Percentiles rank a stretch among this genome's conserved stretches.
phyloP scores from a whole-genome alignment of 2,888 invertebrate genomes.

The Strigamia maritima region DNA sequence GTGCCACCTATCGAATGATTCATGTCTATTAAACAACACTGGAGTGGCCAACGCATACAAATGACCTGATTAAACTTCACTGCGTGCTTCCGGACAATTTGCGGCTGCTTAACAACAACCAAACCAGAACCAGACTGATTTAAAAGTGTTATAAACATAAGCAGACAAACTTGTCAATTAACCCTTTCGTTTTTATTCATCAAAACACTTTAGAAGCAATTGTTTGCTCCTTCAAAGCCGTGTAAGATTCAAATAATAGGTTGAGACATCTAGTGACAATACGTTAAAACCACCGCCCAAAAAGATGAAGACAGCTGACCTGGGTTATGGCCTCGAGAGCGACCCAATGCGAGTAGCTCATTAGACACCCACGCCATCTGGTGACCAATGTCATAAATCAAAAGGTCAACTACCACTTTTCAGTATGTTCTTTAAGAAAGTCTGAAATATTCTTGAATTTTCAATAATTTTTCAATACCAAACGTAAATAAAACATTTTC shows the following conservation, averaged over 20 bases:
- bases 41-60: conserved; percentile 22
- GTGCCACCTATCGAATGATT: conserved; percentile 25
- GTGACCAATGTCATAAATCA: conserved; percentile 14
- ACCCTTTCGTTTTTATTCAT: no score
- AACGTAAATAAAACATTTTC: no score
- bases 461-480: not conserved
- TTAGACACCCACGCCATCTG: conserved; percentile 26
- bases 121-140: not conserved
- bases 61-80: conserved; percentile 7
- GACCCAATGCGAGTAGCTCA: not conserved
- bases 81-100: conserved; percentile 10
- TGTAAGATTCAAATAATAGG: not conserved
- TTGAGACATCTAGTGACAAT: conserved; percentile 18
- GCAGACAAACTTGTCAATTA: no score
- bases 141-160: not conserved
- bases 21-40: conserved; percentile 23
- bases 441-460: not conserved
- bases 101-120: not conserved
- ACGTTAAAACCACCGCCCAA: not conserved
- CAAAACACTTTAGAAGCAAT: no score
- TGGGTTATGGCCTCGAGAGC: not conserved
- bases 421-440: no score
- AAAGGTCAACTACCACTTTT: not conserved
- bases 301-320: conserved; percentile 3
- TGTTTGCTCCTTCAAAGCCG: not conserved